Evolutionary conservation across 1,140 invertebrate species (phyloP).

Genomic region (Cherax destructor): DNA sequence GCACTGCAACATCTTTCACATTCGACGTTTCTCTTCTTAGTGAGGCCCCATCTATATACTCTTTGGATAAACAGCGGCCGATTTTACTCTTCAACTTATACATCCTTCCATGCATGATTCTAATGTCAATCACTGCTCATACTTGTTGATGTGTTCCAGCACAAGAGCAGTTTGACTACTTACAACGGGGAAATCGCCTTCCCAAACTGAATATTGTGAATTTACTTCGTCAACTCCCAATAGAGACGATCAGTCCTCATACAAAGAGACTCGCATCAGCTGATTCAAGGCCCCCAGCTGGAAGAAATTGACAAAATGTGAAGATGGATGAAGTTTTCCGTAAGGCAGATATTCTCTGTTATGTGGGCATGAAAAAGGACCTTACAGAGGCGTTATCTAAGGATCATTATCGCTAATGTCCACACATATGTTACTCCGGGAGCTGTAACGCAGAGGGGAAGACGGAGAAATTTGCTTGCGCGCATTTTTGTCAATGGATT

Average conservation of each 20-base stretch:
- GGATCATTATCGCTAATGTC: slow-evolving; percentile 13
- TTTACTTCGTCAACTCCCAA: slow-evolving; percentile 38
- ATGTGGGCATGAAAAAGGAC: neutral
- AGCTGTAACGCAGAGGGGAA: slow-evolving; percentile 32
- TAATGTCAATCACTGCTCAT: too few relatives aligned
- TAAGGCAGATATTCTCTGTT: slow-evolving; percentile 18
- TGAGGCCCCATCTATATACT: too few relatives aligned
- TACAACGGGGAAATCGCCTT: neutral
- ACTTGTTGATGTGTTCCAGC: neutral
- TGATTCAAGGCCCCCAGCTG: slow-evolving; percentile 18
- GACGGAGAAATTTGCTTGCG: slow-evolving; percentile 44
- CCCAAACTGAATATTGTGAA: slow-evolving; percentile 35
- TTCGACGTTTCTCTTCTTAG: too few relatives aligned
- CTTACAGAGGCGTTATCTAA: slow-evolving; percentile 26
- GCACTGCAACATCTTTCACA: too few relatives aligned
- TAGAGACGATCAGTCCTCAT: slow-evolving; percentile 20
- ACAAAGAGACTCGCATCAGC: slow-evolving; percentile 22
- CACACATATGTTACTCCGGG: slow-evolving; percentile 10
- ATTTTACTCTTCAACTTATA: too few relatives aligned
- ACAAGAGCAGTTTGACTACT: neutral
- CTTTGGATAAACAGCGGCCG: too few relatives aligned
- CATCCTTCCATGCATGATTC: too few relatives aligned
- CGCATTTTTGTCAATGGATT: slow-evolving; percentile 41
- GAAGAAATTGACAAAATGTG: slow-evolving; percentile 11
- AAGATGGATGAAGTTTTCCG: neutral